Evolutionary conservation across 2,113 vertebrate genomes (phyloP), one percentile per base, ranked within the genome.

Genomic region (Silurus asotus): DNA sequence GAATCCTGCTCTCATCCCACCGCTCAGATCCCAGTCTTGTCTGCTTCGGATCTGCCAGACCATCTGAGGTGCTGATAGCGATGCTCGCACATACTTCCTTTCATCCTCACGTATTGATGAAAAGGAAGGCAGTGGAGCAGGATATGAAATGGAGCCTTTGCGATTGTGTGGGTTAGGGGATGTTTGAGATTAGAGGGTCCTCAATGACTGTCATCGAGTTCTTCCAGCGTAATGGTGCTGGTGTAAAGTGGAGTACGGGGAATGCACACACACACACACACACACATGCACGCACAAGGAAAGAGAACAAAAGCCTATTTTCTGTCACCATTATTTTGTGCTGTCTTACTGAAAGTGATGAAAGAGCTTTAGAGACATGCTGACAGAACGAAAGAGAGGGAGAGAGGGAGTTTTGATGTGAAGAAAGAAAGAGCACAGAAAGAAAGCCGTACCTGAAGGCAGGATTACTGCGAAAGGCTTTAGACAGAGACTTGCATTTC

Each of bases 401-500:
- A 25, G 65, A 19, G 65, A 72, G 55, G 23, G 78, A n/a, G 53
- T 59, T 37, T 15, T 23, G 58, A 19, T 28, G 62, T 62, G 74
- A 56, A 56, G 53, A 37, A 56, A 78, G 53, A 64, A 15, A 77
- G n/a, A 20, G 9, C 6, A 19, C 20, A 48, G 48, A 17, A 56
- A 78, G 49, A 58, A 61, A 72, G 7, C 45, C 37, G 28, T 37
- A 65, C 83, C 78, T 81, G n/a, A 74, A 58, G 76, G 20, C 20
- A 85, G 62, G 76, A 56, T 85, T 85, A 85, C 25, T 69, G 51
- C n/a, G 37, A 78, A 62, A 77, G 72, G 83, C 45, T 84, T 84
- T 62, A 53, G 59, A 62, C 45, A 28, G 82, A 51, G 45, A 61
- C 20, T 53, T 78, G 28, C 2, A 37, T 58, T 85, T 15, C 51